Base-by-base conservation (phyloP, 2,113 vertebrate species). In the Malurus alboscapulatus region DNA sequence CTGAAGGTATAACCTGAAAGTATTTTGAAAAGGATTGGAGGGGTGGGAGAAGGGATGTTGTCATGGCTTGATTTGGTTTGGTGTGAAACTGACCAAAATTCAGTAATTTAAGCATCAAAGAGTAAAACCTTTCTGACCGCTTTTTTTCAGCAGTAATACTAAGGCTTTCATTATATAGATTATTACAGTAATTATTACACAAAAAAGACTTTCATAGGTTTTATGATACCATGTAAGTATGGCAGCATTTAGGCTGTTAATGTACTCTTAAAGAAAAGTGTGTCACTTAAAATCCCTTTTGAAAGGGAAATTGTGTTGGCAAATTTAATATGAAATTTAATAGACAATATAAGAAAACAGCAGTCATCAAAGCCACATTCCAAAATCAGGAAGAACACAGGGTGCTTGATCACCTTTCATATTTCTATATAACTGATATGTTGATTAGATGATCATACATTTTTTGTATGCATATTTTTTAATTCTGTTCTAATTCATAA, bases 1-100 rank as follows among this genome's bases (percentile, higher is more conserved):
- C 99, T 40, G 98, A 99, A 98, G 99, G 99, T 99, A 96, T 32
- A 82, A 79, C 36, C 22, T 87, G 20, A 25, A 88, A 66, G 19
- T 91, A 62, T 58, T 88, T 78, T 66, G 24, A 92, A 68, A 73
- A 40, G 19, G 7, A 61, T 7, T 7, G 17, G 14, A 8, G 27
- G 40, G 6, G 7, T 29, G 63, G 36, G 36, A 76, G 6, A 12
- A 10, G 45, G 20, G 6, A 10, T n/a, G 3, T 53, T 63, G 47
- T 76, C 13, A 44, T 69, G 12, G 22, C 20, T 57, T 58, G 36
- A 5, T 66, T 75, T 63, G 13, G 14, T 36, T 51, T 76, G 54
- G 26, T 59, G 14, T 50, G 9, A 88, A 84, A 67, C 20, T 74
- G 38, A 40, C 20, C 34, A 18, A 58, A 83, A 85, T 22, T 45